Base-by-base conservation (phyloP, 2,888 invertebrate genomes). In the Lasioglossum calceatum region DNA sequence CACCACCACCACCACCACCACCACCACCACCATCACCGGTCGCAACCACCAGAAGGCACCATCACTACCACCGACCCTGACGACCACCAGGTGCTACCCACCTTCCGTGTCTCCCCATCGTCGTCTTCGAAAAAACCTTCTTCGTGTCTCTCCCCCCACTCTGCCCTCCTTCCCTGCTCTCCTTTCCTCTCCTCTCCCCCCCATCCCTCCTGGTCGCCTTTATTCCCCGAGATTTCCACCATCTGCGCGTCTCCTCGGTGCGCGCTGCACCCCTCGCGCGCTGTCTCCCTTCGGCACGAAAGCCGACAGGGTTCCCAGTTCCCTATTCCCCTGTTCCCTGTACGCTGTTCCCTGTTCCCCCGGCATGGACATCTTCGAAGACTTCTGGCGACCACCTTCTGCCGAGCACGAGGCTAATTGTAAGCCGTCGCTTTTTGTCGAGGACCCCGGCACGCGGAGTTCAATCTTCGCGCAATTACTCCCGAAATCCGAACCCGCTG, bases 71-170 rank as follows among this genome's bases (percentile, higher is more conserved):
- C 90, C 90, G 90, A 88, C 90, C 86, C 90, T 89, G 83, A 87
- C 91, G 89, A 92, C 92, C 91, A 93, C 94, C 94, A 94, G 94
- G 94, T 94, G 94, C 93, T 94, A 89, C 90, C 93, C 93, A 93
- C 94, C 93, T 93, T 93, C 93, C 93, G 89, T 92, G 89, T 89
- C 90, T 92, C 90, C 86, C 87, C 87, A 82, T 85, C 85, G 85
- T 86, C 82, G 85, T 89, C 88, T 88, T 88, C 88, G 84, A 92
- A 90, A 92, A 90, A 90, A 90, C 85, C 81, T 81, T 88, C 83
- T 75, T 77, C 81, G 79, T 88, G 85, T 72, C 82, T 76, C 72
- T 27, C 67, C 80, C 76, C 61, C 61, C 61, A 61, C 61, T 61
- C 77, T 32, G 79, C 72, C 54, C 77, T 70, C 58, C 77, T 58